These are phyloP conservation scores for Cydia amplana DNA, from an alignment of 1,140 invertebrate genomes.

Conservation along the genomic window DNA sequence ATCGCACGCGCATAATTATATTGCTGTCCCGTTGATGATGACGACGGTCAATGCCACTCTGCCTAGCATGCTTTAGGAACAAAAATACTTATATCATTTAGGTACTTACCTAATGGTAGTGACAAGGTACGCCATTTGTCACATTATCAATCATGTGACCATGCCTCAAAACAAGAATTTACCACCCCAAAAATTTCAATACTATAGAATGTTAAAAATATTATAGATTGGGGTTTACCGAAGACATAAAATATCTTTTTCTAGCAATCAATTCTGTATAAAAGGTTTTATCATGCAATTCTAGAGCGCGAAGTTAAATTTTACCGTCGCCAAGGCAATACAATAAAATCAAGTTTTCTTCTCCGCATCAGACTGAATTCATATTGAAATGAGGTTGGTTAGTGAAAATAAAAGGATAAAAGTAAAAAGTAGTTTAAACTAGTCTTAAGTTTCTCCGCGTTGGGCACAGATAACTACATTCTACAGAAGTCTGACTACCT, in stretches of 20 bases:
- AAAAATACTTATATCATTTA: too few relatives aligned
- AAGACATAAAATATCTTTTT: background rate
- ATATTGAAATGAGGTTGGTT: slow-evolving; percentile 30
- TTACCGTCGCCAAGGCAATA: slow-evolving; percentile 7
- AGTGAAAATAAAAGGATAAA: slow-evolving; percentile 30
- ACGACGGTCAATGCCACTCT: too few relatives aligned
- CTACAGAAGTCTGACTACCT: background rate
- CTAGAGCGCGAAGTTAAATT: background rate
- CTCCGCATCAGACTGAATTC: slow-evolving; percentile 2
- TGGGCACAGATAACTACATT: background rate
- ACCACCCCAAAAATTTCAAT: too few relatives aligned
- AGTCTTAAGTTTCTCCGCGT: slow-evolving; percentile 14
- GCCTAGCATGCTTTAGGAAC: too few relatives aligned
- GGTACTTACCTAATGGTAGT: too few relatives aligned
- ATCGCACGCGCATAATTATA: too few relatives aligned
- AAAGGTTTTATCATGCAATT: background rate
- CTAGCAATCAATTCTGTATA: background rate
- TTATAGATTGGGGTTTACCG: too few relatives aligned
- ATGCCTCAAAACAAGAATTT: too few relatives aligned
- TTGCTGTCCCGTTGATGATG: too few relatives aligned
- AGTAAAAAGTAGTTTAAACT: slow-evolving; percentile 28
- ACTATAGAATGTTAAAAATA: too few relatives aligned
- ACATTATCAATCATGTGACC: too few relatives aligned
- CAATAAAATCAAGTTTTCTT: background rate
- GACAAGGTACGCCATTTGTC: too few relatives aligned